These are phyloP conservation scores for Tubulanus polymorphus DNA, from an alignment of 2,888 invertebrate species.

Conservation along the genomic window DNA sequence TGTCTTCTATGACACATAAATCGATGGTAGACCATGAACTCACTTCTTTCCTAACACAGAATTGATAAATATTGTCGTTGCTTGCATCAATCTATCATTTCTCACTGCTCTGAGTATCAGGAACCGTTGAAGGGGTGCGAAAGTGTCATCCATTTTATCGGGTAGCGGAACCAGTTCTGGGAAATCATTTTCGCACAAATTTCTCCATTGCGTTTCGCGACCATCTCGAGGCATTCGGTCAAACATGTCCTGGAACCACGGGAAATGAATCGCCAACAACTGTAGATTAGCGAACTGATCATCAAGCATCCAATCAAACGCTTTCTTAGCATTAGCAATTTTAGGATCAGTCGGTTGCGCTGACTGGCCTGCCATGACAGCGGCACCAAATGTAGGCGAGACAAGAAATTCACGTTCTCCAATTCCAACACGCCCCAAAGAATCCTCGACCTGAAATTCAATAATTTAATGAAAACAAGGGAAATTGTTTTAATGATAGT, in stretches of 20 bases:
- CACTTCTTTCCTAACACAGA: constrained; percentile 46
- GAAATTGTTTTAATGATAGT: background rate
- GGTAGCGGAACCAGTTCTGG: constrained; percentile 46
- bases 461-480: background rate
- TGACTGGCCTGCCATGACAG: constrained; percentile 44
- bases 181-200: constrained; percentile 48
- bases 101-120: constrained; percentile 49
- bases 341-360: too few relatives aligned
- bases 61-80: constrained; percentile 40
- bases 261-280: constrained; percentile 49
- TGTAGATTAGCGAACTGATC: constrained; percentile 53
- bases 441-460: constrained; percentile 42
- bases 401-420: constrained; percentile 52
- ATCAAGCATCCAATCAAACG: constrained; percentile 55
- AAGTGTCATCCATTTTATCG: constrained; percentile 49
- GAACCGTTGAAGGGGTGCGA: constrained; percentile 46
- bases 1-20: background rate
- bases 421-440: constrained; percentile 34
- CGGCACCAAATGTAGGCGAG: constrained; percentile 47
- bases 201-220: constrained; percentile 52
- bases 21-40: too few relatives aligned
- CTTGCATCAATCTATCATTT: constrained; percentile 47
- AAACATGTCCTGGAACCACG: constrained; percentile 54
- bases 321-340: constrained; percentile 46
- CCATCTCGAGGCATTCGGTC: constrained; percentile 51